A percentile compares a stretch with the other conserved stretches of the same genome.
Evolutionary conservation across 1,140 invertebrate genomes (phyloP).

Genomic region (Vanessa atalanta): DNA sequence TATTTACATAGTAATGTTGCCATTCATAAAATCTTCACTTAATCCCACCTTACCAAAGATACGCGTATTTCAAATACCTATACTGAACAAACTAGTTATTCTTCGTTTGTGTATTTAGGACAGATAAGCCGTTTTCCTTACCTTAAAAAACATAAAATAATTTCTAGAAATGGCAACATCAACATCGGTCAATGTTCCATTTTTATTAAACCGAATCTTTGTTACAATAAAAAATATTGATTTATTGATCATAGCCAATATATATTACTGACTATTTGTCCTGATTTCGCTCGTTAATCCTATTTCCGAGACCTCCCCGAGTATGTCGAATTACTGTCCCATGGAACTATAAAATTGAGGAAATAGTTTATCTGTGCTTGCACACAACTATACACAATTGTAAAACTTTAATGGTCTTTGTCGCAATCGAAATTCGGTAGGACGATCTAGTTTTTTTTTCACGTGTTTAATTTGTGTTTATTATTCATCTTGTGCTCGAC

Average conservation of each 20-base stretch:
- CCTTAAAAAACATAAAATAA: not conserved
- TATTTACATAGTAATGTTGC: not conserved
- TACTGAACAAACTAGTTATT: not conserved
- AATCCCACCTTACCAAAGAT: not conserved
- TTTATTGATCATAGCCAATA: not conserved
- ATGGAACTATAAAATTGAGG: too few species aligned
- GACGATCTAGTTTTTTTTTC: too few species aligned
- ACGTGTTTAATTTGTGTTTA: too few species aligned
- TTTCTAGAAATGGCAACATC: slow-evolving; percentile 12
- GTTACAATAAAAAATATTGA: not conserved
- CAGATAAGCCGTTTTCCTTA: not conserved
- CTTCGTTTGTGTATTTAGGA: not conserved
- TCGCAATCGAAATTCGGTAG: too few species aligned
- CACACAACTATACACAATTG: too few species aligned
- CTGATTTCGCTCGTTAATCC: too few species aligned
- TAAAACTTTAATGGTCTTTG: too few species aligned
- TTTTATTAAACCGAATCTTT: not conserved
- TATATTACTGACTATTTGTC: too few species aligned
- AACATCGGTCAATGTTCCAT: not conserved
- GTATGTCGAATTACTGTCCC: too few species aligned
- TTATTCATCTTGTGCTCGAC: too few species aligned
- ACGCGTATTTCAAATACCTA: not conserved
- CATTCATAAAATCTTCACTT: not conserved
- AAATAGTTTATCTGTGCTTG: too few species aligned
- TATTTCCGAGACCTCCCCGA: too few species aligned